These are phyloP conservation scores for Trogon surrucura DNA, from an alignment of 2,113 vertebrate species.

Conservation along the genomic window DNA sequence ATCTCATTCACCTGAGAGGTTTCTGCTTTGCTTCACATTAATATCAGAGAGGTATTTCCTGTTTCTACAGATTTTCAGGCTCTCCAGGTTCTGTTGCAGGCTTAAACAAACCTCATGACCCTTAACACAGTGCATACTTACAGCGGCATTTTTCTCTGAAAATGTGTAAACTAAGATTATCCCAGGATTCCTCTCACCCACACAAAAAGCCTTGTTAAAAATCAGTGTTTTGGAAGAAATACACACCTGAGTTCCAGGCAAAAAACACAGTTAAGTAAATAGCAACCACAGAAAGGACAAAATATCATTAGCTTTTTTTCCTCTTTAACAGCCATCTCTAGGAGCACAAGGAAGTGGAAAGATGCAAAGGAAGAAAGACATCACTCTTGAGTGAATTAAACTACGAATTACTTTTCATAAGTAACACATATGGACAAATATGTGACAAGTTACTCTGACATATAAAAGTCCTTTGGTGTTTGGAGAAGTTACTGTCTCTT, in stretches of 20 bases:
- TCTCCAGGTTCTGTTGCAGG: neutral
- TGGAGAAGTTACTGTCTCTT: neutral
- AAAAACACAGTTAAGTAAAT: neutral
- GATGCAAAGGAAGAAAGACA: neutral
- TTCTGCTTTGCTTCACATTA: neutral
- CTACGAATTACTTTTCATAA: neutral
- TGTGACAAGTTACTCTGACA: neutral
- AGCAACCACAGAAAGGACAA: neutral
- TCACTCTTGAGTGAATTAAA: neutral
- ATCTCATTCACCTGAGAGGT: neutral
- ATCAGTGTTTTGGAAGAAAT: neutral
- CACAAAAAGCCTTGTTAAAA: neutral
- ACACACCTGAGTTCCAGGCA: neutral
- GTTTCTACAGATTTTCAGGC: neutral
- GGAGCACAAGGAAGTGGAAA: neutral
- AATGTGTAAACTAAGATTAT: constrained; percentile 11
- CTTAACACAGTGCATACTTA: neutral
- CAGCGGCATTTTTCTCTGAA: neutral
- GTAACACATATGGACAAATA: neutral
- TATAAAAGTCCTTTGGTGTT: neutral
- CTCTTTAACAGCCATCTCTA: neutral
- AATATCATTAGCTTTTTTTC: neutral
- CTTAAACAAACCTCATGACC: constrained; percentile 12
- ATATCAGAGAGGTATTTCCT: neutral
- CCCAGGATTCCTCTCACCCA: neutral